These are phyloP conservation scores for Standfussiana lucernea DNA, from an alignment of 2,888 invertebrate species.

Conservation along the genomic window DNA sequence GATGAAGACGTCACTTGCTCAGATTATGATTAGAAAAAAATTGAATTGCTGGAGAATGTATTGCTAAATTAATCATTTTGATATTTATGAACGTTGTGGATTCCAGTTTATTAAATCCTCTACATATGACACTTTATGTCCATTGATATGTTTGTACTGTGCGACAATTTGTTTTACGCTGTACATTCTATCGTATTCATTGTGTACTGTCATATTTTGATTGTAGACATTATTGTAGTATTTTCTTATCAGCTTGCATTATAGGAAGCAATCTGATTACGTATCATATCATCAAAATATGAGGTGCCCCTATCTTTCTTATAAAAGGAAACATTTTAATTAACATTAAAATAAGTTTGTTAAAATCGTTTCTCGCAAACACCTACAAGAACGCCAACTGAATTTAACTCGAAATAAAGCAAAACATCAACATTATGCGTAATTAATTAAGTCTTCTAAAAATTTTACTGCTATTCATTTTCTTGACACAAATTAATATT, in stretches of 20 bases:
- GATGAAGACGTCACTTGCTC: conserved; percentile 15
- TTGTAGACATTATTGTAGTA: background rate
- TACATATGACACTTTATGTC: background rate
- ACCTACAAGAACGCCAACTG: background rate
- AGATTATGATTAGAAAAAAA: conserved; percentile 11
- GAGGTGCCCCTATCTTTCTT: conserved; percentile 7
- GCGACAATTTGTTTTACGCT: background rate
- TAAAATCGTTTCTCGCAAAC: conserved; percentile 1
- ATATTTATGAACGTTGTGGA: background rate
- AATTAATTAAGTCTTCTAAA: conserved; percentile 51
- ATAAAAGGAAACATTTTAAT: background rate
- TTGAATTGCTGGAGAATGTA: background rate
- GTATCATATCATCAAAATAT: background rate
- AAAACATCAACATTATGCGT: conserved; percentile 7
- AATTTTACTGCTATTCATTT: conserved; percentile 43
- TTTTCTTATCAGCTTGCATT: background rate
- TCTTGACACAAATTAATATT: conserved; percentile 59
- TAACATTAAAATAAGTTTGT: background rate
- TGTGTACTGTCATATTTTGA: background rate
- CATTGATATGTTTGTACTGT: background rate
- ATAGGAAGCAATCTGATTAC: background rate
- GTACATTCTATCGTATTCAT: background rate
- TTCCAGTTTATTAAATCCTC: background rate
- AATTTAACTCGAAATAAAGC: conserved; percentile 18
- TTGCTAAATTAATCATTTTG: conserved; percentile 19